Evolutionary conservation across 2,888 invertebrate genomes (phyloP), one percentile per base, ranked within the genome.

Genomic region (Phania funesta): DNA sequence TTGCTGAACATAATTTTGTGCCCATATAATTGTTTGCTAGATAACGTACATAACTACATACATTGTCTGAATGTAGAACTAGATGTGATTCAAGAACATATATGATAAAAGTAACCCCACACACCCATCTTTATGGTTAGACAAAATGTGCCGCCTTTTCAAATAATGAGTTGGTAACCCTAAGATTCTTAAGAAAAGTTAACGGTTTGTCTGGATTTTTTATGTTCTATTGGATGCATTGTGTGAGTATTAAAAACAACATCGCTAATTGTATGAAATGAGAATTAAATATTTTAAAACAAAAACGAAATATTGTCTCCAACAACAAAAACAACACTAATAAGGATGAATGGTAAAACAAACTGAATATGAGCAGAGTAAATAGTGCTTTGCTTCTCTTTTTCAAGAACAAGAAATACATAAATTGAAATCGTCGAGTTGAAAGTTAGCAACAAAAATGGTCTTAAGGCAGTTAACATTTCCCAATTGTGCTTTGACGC

Each of bases 181-280:
- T 52, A 48, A 9, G 24, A 29, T 58, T 64, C 41, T 56, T 65
- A 20, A 75, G 50, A 71, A 67, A 70, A 64, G 75, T 65, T 80
- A 80, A 80, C 80, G 80, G 80, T 70, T 75, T 75, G 32, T 65
- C 4, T 11, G 41, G 50, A 62, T 74, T 74, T 80, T 73, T 68
- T 13, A 50, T 76, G 80, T 75, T 74, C 78, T 78, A 58, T 50
- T 50, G 68, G 75, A 70, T 76, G 75, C 64, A 71, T 67, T 41
- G 67, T 3, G 38, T 79, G 38, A 65, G 71, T 50, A 60, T 48
- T 48, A 38, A 52, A 56, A 73, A 44, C n/a, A n/a, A 67, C 20
- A 32, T 64, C 35, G 29, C 46, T 56, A 62, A 41, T 60, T 76
- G 41, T 60, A 60, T 76, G 50, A 65, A 73, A 20, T 73, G 76